phyloP scores from a whole-genome alignment of 1,140 invertebrate genomes.

The Sinella curviseta region DNA sequence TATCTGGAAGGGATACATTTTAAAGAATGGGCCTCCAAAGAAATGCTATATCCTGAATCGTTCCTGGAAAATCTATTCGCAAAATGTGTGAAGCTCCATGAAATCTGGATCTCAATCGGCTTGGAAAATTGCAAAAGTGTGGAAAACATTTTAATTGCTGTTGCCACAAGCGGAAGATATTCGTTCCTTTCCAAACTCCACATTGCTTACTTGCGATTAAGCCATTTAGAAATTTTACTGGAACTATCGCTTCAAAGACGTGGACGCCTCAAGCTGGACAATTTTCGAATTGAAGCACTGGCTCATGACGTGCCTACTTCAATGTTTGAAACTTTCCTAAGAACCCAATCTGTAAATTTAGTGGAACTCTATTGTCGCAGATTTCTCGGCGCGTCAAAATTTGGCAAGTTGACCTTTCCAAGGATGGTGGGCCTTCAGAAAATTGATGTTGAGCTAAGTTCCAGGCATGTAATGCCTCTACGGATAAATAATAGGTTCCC shows the following conservation, averaged over 20 bases:
- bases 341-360: background rate
- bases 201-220: slow-evolving; percentile 6
- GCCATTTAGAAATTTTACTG: slow-evolving; percentile 14
- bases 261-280: background rate
- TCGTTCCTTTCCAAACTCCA: background rate
- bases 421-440: background rate
- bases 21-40: slow-evolving; percentile 5
- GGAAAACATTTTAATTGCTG: slow-evolving; percentile 8
- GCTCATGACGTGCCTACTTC: slow-evolving; percentile 10
- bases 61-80: background rate
- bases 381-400: background rate
- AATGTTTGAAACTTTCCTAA: slow-evolving; percentile 8
- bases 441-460: background rate
- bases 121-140: background rate
- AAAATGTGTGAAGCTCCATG: background rate
- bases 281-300: slow-evolving; percentile 11
- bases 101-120: slow-evolving; percentile 5
- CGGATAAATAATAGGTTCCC: background rate
- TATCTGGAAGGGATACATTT: background rate
- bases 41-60: background rate
- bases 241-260: background rate
- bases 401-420: slow-evolving; percentile 1
- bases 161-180: background rate
- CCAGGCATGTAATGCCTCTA: background rate
- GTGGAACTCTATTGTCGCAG: background rate